Base-by-base conservation (phyloP, 23 tunicate species). In the Trididemnum nubilum region DNA sequence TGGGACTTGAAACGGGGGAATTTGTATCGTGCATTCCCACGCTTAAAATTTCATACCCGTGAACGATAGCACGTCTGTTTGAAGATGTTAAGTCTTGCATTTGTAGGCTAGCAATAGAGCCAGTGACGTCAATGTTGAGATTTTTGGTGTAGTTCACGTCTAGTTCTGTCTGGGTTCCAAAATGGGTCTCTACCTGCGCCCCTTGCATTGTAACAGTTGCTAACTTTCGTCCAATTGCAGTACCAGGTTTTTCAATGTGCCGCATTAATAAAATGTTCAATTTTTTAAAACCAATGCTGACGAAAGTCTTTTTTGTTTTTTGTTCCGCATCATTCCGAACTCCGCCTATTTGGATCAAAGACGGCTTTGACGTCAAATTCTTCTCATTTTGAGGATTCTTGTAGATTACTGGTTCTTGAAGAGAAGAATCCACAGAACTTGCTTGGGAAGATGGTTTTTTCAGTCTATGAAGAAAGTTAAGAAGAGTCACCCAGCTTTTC, bases 151-250 rank as follows among this genome's bases (percentile, higher is more conserved):
- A 3, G 67, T 28, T 12, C 7, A 21, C 7, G 22, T 61, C 26
- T 44, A 44, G 54, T 9, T 61, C 67, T 4, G 5, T 61, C 26
- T 61, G 67, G 0, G 76, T 15, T 3, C 29, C 26, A 52, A 84
- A 9, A 25, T 80, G 34, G 1, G 87, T 86, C 33, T 34, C 82
- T 21, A 86, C 79, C 21, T 73, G 60, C 34, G 98, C 83, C 12
- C 87, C 83, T 36, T 82, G 90, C 92, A 93, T 82, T 32, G 98
- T 85, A n/a, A 87, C 83, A 1, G 98, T 93, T 0, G 98, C 85
- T 34, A 92, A 77, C 65, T 92, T 86, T 25, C 87, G 82, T 27
- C 97, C 97, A 22, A 86, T 65, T 1, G 52, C 44, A 22, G 59
- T 73, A 18, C 21, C 81, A 30, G 40, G 77, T 22, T 34, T 35